A percentile compares a stretch with the other conserved stretches of the same genome.
Evolutionary conservation across 2,113 vertebrate species (phyloP).

Genomic region (Steatornis caripensis): DNA sequence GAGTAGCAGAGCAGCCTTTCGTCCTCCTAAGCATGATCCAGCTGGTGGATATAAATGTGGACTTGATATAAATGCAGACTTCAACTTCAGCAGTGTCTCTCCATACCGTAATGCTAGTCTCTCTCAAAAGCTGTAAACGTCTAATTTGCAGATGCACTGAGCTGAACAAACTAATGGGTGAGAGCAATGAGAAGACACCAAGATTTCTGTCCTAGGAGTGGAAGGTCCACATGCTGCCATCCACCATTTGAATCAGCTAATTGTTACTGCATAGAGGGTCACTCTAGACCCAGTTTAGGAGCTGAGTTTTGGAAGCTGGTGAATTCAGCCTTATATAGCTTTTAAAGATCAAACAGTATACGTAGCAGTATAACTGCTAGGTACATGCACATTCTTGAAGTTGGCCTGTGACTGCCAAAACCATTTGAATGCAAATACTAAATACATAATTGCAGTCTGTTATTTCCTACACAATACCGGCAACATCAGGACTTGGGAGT

Average conservation of each 20-base stretch:
- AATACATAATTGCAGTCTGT: not conserved
- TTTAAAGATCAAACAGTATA: not conserved
- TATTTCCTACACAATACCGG: not conserved
- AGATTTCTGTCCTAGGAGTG: not conserved
- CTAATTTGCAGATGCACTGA: not conserved
- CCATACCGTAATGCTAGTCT: not conserved
- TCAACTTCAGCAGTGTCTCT: not conserved
- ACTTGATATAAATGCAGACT: not conserved
- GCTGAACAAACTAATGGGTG: not conserved
- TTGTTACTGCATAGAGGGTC: not conserved
- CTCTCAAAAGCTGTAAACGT: not conserved
- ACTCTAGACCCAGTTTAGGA: not conserved
- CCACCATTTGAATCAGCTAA: not conserved
- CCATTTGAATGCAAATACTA: not conserved
- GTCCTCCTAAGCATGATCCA: not conserved
- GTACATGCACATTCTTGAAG: not conserved
- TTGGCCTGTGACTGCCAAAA: not conserved
- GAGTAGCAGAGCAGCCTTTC: not conserved
- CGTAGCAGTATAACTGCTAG: not conserved
- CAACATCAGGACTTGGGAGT: not conserved
- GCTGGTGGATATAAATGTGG: not conserved
- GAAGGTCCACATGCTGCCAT: not conserved
- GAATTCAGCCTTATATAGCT: not conserved
- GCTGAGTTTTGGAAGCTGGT: not conserved
- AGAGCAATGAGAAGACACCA: not conserved